Base-by-base conservation (phyloP, 1,140 invertebrate species). In the Monomorium pharaonis region DNA sequence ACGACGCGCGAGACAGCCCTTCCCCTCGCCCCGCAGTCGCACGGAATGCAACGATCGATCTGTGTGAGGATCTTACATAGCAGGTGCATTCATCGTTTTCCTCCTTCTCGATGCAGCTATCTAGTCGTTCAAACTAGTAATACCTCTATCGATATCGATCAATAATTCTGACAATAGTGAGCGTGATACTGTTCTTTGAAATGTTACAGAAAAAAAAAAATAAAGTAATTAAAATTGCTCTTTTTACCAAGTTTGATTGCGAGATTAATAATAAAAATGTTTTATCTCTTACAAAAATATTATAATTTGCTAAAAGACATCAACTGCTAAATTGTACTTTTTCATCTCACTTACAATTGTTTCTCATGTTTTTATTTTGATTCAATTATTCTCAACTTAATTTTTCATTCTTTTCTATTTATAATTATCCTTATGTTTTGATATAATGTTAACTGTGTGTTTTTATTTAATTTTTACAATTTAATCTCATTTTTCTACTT, bases 61-160 rank as follows among this genome's bases (percentile, higher is more conserved):
- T 3, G 12, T n/a, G n/a, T 49, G 16, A 18, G 5, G 67, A 44
- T 74, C 42, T 67, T 49, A 14, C 51, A 24, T 9, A 27, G 65
- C 78, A 83, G 67, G 76, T 78, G 44, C n/a, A 27, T 62, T 12
- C 54, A n/a, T 62, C 54, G 21, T 51, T 16, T 33, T 24, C 14
- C 10, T 51, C 33, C 14, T 47, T 37, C 44, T 67, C 4, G 4
- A 33, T 24, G 14, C 27, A 47, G n/a, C n/a, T n/a, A n/a, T n/a
- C 12, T 77, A 18, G 16, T 18, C 9, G 27, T 33, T 30, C 60
- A n/a, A 76, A n/a, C n/a, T n/a, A 33, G 14, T 54, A 37, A 33
- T 54, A 37, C 10, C 1, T 24, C 44, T 74, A 54, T 37, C 12
- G 51, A 72, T n/a, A 5, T 2, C 4, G 18, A 30, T 30, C 9